These are phyloP conservation scores for Labeo rohita DNA, from an alignment of 2,113 vertebrate species.

Conservation along the genomic window DNA sequence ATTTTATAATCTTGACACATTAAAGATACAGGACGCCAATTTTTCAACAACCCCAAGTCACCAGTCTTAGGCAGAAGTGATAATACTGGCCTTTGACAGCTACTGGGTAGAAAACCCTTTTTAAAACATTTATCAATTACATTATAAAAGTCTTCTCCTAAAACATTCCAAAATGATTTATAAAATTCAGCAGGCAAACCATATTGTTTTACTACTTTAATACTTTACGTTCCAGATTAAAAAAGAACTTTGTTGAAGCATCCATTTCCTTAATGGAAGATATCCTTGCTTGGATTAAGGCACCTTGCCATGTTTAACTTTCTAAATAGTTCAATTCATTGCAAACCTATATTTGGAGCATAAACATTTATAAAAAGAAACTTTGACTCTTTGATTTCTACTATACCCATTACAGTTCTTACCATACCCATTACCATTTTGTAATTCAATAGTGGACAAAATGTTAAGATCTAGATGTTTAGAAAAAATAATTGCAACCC, in stretches of 20 bases:
- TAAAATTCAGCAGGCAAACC: not conserved
- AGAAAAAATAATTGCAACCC: not conserved
- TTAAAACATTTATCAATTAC: not conserved
- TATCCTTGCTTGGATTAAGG: not conserved
- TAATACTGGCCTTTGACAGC: not conserved
- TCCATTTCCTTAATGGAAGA: not conserved
- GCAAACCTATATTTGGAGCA: not conserved
- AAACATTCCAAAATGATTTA: not conserved
- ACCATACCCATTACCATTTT: no score
- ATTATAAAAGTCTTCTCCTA: not conserved
- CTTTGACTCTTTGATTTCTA: not conserved
- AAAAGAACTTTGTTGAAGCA: not conserved
- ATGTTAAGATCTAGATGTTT: not conserved
- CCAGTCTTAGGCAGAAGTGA: not conserved
- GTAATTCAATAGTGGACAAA: not conserved
- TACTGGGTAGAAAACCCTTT: not conserved
- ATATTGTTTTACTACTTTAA: not conserved
- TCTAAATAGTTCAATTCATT: not conserved
- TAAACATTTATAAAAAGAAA: not conserved
- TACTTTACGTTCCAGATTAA: not conserved
- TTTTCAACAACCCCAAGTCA: not conserved
- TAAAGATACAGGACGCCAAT: not conserved
- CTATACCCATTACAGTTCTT: not conserved
- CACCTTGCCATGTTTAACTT: not conserved
- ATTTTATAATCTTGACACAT: not conserved